Percentiles rank a stretch among this genome's conserved stretches.
Evolutionary conservation across 1,140 invertebrate genomes (phyloP).

Genomic region (Zaprionus camerounensis): DNA sequence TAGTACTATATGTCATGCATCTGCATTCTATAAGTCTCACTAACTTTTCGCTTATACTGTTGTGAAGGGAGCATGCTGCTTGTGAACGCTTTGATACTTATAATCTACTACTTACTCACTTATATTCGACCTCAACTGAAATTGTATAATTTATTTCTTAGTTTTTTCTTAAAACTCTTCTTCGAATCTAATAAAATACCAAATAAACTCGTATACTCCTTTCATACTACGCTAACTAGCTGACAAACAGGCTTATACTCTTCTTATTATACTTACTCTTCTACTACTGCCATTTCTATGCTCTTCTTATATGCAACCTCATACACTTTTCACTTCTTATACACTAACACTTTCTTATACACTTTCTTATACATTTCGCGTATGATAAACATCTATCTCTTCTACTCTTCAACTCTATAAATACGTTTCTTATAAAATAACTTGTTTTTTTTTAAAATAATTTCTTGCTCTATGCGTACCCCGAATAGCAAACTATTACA

Average conservation of each 20-base stretch:
- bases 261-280: constrained; percentile 5
- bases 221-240: constrained; percentile 7
- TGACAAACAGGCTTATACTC: not conserved
- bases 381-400: constrained; percentile 37
- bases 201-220: constrained; percentile 13
- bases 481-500: constrained; percentile 71
- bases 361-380: constrained; percentile 59
- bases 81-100: constrained; percentile 54
- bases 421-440: constrained; percentile 42
- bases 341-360: constrained; percentile 9
- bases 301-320: not conserved
- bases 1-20: constrained; percentile 5
- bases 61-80: constrained; percentile 64
- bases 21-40: constrained; percentile 9
- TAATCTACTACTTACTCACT: constrained; percentile 14
- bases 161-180: constrained; percentile 3
- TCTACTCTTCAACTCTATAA: constrained; percentile 37
- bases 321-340: not conserved
- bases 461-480: constrained; percentile 63
- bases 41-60: constrained; percentile 17
- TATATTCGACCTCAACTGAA: not conserved
- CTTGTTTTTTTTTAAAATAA: constrained; percentile 16
- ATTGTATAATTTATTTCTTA: not conserved
- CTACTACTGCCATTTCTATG: not conserved
- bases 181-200: not conserved